Conservation (phyloP, 2,113 vertebrate species). For the Petrocephalus zakoni region DNA sequence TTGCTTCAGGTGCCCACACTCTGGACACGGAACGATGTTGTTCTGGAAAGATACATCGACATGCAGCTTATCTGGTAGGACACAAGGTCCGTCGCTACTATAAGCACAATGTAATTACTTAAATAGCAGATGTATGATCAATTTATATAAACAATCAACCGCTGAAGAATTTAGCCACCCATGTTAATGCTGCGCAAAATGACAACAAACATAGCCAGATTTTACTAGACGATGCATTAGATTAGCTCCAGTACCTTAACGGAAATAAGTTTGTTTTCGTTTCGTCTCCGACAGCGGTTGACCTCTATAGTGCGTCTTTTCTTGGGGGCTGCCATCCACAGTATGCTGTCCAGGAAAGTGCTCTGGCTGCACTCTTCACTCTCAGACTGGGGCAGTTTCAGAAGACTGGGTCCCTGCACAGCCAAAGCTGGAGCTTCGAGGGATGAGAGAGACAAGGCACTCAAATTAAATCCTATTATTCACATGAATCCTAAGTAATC, state of each 20-base stretch:
- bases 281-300: conserved; percentile 80
- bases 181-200: neutral
- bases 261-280: conserved; percentile 68
- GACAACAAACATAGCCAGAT: neutral
- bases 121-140: neutral
- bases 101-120: neutral
- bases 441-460: conserved; percentile 13
- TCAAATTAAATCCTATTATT: neutral
- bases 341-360: conserved; percentile 58
- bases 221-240: neutral
- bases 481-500: neutral
- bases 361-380: neutral
- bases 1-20: conserved; percentile 88
- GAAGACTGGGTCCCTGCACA: conserved; percentile 51
- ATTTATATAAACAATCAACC: neutral
- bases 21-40: conserved; percentile 81
- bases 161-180: neutral
- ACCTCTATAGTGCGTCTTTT: conserved; percentile 84
- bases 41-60: conserved; percentile 53
- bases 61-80: neutral
- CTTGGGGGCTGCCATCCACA: conserved; percentile 96
- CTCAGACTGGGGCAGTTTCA: conserved; percentile 39
- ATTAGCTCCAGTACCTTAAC: conserved; percentile 66
- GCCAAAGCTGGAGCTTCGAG: conserved; percentile 68
- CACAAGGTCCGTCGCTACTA: neutral